phyloP scores from a whole-genome alignment of 2,888 invertebrate species.

The Philereme vetulata region DNA sequence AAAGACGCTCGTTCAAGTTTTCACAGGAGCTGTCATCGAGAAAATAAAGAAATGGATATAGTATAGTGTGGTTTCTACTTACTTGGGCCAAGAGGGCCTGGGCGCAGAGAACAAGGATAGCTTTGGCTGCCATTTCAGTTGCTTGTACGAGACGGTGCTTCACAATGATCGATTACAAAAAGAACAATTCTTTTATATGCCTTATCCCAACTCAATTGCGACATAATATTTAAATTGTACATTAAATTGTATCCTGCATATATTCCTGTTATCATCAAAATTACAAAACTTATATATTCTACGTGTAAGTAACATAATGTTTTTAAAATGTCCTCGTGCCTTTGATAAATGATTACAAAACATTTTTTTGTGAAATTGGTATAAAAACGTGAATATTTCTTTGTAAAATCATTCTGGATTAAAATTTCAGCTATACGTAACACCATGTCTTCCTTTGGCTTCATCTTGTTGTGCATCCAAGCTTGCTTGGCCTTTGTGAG shows the following conservation, averaged over 20 bases:
- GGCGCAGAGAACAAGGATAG: conserved; percentile 43
- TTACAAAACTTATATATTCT: conserved; percentile 13
- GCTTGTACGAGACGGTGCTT: conserved; percentile 17
- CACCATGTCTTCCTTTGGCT: conserved; percentile 36
- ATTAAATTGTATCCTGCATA: background rate
- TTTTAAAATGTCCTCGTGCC: conserved; percentile 7
- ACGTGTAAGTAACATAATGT: conserved; percentile 3
- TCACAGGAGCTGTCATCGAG: no score
- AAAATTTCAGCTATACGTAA: conserved; percentile 24
- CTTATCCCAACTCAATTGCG: conserved; percentile 5
- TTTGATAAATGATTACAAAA: conserved; percentile 24
- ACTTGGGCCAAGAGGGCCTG: conserved; percentile 47
- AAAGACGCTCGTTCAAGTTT: no score
- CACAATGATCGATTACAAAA: conserved; percentile 18
- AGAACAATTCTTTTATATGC: conserved; percentile 13
- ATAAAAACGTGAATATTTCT: conserved; percentile 21
- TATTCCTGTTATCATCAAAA: conserved; percentile 5
- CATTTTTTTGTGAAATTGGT: conserved; percentile 17
- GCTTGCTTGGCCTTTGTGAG: conserved; percentile 46
- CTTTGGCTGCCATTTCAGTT: conserved; percentile 42
- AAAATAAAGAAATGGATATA: no score
- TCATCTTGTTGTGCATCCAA: conserved; percentile 37
- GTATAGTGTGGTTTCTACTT: background rate
- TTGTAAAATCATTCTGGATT: conserved; percentile 20
- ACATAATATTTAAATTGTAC: background rate